These are phyloP conservation scores for Vireo griseus DNA, from an alignment of 2,797 vertebrate genomes.

Conservation along the genomic window DNA sequence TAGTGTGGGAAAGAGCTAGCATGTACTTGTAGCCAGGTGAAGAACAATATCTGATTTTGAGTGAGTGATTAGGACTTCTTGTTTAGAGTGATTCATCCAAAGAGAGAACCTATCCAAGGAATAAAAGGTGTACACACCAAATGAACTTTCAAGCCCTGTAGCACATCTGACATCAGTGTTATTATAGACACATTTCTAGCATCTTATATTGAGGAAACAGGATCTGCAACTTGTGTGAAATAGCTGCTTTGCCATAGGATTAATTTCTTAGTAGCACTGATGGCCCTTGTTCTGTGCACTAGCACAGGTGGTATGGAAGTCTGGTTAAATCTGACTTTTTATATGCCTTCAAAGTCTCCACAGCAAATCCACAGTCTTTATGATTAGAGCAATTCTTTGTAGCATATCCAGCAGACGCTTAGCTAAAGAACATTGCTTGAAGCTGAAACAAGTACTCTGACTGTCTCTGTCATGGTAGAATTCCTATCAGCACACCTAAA, in stretches of 20 bases:
- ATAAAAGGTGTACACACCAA: background rate
- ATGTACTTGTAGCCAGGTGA: background rate
- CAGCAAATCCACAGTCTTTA: background rate
- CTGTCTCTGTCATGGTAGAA: background rate
- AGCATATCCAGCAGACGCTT: background rate
- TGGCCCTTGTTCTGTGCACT: background rate
- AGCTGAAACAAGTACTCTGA: background rate
- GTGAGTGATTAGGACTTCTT: background rate
- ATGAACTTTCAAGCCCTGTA: background rate
- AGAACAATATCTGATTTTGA: slow-evolving; percentile 13
- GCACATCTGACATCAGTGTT: background rate
- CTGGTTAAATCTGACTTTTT: background rate
- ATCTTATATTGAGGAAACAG: background rate
- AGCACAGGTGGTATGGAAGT: background rate
- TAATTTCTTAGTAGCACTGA: background rate
- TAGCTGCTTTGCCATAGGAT: background rate
- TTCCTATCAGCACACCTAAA: background rate
- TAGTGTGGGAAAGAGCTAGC: background rate
- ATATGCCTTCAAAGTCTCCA: background rate
- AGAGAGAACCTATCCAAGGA: background rate
- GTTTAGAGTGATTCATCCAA: background rate
- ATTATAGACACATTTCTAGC: background rate
- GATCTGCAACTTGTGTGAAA: background rate
- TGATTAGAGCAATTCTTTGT: background rate
- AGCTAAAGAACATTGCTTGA: background rate